Percentiles rank a stretch among this genome's conserved stretches.
These are phyloP conservation scores for Saccostrea echinata DNA, from an alignment of 1,140 invertebrate species.

Conservation along the genomic window DNA sequence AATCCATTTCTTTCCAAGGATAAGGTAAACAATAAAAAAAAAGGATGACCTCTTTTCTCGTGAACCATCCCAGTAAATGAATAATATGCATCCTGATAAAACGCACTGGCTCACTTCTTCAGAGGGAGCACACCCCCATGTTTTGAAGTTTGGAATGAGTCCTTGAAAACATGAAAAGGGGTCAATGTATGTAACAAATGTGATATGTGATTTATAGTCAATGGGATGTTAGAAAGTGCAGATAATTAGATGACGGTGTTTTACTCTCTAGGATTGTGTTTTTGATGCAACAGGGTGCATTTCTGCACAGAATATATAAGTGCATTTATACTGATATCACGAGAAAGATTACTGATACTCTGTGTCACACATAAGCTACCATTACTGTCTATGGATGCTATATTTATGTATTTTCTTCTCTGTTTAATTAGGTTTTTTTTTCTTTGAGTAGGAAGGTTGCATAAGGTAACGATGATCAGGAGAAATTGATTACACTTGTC, in stretches of 20 bases:
- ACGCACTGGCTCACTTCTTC: conserved; percentile 6
- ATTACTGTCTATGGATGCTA: background rate
- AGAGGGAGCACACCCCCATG: conserved; percentile 4
- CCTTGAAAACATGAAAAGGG: conserved; percentile 2
- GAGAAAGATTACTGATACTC: background rate
- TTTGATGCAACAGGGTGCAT: background rate
- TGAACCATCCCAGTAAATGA: conserved; percentile 18
- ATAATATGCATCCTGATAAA: conserved; percentile 1
- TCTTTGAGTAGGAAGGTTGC: background rate
- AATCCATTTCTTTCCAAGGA: background rate
- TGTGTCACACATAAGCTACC: background rate
- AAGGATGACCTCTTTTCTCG: background rate
- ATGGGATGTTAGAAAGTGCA: background rate
- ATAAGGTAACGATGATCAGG: background rate
- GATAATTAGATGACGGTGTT: background rate
- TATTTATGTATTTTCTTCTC: conserved; percentile 1
- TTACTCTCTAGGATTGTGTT: background rate
- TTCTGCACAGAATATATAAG: background rate
- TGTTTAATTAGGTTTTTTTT: background rate
- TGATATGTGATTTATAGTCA: background rate
- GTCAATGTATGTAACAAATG: conserved; percentile 7
- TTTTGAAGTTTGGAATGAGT: conserved; percentile 20
- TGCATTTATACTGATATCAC: background rate
- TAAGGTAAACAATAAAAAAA: background rate
- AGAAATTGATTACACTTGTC: background rate